Evolutionary conservation across 2,888 invertebrate species (phyloP), one percentile per base, ranked within the genome.

Genomic region (Xylophagus ater): DNA sequence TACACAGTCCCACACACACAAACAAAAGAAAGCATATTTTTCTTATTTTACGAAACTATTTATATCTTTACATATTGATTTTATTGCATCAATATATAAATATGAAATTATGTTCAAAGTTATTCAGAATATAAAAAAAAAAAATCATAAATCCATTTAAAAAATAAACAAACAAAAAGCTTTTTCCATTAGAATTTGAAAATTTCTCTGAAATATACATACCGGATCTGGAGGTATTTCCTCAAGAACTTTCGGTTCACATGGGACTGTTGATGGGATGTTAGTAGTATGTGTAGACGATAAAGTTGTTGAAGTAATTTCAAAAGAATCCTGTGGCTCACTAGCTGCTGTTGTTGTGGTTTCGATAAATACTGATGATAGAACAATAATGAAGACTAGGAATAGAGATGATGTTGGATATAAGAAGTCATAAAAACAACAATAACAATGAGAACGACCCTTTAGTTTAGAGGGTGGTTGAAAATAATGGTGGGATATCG

Each of bases 161-260:
- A n/a, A n/a, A n/a, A n/a, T n/a, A n/a, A n/a, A n/a, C n/a, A n/a
- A n/a, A n/a, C n/a, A n/a, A n/a, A n/a, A n/a, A n/a, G n/a, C n/a
- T n/a, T n/a, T n/a, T n/a, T n/a, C n/a, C n/a, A n/a, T n/a, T n/a
- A n/a, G n/a, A n/a, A n/a, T n/a, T n/a, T 12, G 10, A 20, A 24
- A 19, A 28, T 6, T 10, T 23, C 26, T 13, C 12, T 26, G 5
- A 9, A 26, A 9, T 26, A 8, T 31, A 56, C 60, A 62, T 49
- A 65, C 65, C 53, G 65, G 65, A 48, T 60, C 60, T 28, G 59
- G 54, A 46, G 64, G 61, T 40, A 58, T 50, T 44, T 60, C 52
- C 28, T 64, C 65, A 34, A 65, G 49, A 23, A 62, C 55, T 47
- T 51, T 57, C 3, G 64, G 57, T 35, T 65, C 65, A 42, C 65